Base-by-base conservation (phyloP, 2,888 invertebrate species). In the Drosophila anceps region DNA sequence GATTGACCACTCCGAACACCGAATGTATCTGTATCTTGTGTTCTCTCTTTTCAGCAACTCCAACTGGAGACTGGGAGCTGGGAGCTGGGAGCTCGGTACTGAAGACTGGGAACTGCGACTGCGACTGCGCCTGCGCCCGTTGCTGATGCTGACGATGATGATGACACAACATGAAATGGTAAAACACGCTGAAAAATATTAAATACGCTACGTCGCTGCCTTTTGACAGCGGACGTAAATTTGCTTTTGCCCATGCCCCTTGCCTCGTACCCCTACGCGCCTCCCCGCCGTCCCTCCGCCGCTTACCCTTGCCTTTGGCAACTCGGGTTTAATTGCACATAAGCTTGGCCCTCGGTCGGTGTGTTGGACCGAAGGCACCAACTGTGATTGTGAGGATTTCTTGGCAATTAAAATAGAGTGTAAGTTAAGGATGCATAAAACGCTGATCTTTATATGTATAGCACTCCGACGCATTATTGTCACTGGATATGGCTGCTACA, bases 191-290 rank as follows among this genome's bases (percentile, higher is more conserved):
- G 85, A 90, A 91, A 91, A 91, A 91, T 91, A 91, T 91, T 91
- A 91, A 91, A 91, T 91, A 91, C 91, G 91, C 90, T 85, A 80
- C 89, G 86, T 84, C 86, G 91, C 89, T 84, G 84, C 83, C 91
- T 91, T 90, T 89, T 91, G 91, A 91, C 91, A 91, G 91, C 91
- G 88, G 81, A 91, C 91, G 91, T 91, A 91, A 91, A 91, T 91
- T 91, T 91, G 84, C 87, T 90, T 86, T 90, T 88, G 85, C 76
- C 81, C 62, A 57, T 53, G 33, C 54, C 46, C 66, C 59, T 43
- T 41, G 27, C 39, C n/a, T 15, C 35, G 35, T 15, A 9, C 24
- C 35, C 27, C 27, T 12, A 4, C n/a, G 6, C 27, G 35, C 33
- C 12, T 0, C 6, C n/a, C 15, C n/a, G 10, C 10, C 5, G 2